phyloP scores from a whole-genome alignment of 2,797 vertebrate species.

The Pseudopleuronectes americanus region DNA sequence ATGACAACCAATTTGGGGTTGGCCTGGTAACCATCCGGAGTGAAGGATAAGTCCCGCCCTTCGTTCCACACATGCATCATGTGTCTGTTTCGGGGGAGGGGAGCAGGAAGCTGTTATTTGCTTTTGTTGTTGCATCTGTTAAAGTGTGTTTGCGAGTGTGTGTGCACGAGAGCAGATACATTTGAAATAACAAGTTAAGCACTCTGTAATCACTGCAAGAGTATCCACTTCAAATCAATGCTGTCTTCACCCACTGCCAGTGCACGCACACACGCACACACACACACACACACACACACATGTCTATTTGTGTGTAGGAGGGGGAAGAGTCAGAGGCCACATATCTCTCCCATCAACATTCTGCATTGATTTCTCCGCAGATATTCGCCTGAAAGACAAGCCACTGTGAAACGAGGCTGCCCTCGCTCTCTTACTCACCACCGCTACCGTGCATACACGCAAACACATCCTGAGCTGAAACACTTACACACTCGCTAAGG shows the following conservation, averaged over 20 bases:
- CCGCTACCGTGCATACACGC: conserved; percentile 47
- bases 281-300: background rate
- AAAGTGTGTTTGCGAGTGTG: conserved; percentile 32
- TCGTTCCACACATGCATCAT: conserved; percentile 97
- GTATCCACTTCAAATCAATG: conserved; percentile 74
- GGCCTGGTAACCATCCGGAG: conserved; percentile 95
- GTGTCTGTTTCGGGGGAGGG: conserved; percentile 82
- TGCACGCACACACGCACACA: conserved; percentile 7
- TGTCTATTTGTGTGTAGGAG: conserved; percentile 71
- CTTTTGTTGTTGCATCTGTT: conserved; percentile 46
- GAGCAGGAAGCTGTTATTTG: conserved; percentile 48
- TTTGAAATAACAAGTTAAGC: conserved; percentile 72
- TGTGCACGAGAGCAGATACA: conserved; percentile 50
- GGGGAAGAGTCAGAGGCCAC: conserved; percentile 72
- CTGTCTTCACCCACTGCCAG: conserved; percentile 59
- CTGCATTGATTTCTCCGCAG: conserved; percentile 78
- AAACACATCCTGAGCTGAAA: conserved; percentile 55
- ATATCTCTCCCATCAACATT: conserved; percentile 77
- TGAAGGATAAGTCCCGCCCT: conserved; percentile 95
- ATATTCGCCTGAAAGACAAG: conserved; percentile 69
- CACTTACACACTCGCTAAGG: conserved; percentile 54
- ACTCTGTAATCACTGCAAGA: conserved; percentile 70
- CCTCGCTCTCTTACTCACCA: conserved; percentile 71
- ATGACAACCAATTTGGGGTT: conserved; percentile 96
- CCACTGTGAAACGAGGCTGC: conserved; percentile 67